phyloP scores from a whole-genome alignment of 1,140 invertebrate species.

The Pantala flavescens region DNA sequence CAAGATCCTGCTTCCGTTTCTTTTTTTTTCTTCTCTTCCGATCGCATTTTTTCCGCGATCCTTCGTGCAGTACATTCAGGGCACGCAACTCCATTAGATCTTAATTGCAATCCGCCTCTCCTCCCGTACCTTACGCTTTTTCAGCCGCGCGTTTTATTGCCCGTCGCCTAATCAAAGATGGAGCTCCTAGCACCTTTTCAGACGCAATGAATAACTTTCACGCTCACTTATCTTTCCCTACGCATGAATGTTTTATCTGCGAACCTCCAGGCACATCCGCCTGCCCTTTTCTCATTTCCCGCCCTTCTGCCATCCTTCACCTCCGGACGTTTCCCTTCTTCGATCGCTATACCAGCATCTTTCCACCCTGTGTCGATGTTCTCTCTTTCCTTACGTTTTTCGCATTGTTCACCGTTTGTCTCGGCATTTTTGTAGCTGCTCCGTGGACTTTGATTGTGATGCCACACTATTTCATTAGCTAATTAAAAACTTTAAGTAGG shows the following conservation, averaged over 20 bases:
- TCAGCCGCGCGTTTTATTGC: too few relatives aligned
- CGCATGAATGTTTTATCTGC: not conserved
- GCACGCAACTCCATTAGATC: not conserved
- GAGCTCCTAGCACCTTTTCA: not conserved
- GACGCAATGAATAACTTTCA: not conserved
- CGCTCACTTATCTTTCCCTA: slow-evolving; percentile 1
- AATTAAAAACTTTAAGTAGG: too few relatives aligned
- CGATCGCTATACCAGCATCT: not conserved
- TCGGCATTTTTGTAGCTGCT: too few relatives aligned
- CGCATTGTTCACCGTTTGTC: too few relatives aligned
- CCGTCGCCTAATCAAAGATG: not conserved
- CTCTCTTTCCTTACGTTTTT: too few relatives aligned
- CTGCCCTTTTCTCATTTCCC: slow-evolving; percentile 13
- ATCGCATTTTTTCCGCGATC: too few relatives aligned
- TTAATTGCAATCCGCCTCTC: not conserved
- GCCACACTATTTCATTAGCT: too few relatives aligned
- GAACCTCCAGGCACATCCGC: slow-evolving; percentile 18
- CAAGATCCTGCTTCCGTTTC: too few relatives aligned
- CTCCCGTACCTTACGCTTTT: not conserved
- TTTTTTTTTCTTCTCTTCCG: too few relatives aligned
- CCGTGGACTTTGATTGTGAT: too few relatives aligned
- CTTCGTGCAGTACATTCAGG: too few relatives aligned
- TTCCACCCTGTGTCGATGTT: too few relatives aligned
- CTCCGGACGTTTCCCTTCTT: slow-evolving; percentile 11
- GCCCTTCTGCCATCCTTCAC: not conserved